Base-by-base conservation (phyloP, 2,888 invertebrate genomes). In the Pachycephus smyrnensis region DNA sequence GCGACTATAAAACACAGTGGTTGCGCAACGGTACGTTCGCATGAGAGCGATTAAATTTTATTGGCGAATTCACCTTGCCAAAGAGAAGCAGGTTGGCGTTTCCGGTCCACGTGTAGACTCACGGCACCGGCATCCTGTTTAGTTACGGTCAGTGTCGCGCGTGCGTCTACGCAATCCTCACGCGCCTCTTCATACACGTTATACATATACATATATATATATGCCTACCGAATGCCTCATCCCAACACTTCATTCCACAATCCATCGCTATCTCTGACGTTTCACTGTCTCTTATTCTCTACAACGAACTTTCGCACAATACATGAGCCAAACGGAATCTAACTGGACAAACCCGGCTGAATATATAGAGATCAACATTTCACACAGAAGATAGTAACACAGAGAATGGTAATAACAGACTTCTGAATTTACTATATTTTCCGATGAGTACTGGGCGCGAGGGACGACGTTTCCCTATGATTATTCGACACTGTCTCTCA, bases 21-120 rank as follows among this genome's bases (percentile, higher is more conserved):
- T 84, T 84, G 76, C 82, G 83, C 83, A 84, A 84, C 71, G 75
- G 40, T 71, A 77, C 40, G 75, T 78, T 77, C 79, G 71, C 78
- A 80, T 71, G 75, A 73, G 12, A 68, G 77, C 81, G 81, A 80
- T 83, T 77, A 75, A 79, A 71, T 71, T 81, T 83, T 83, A 82
- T 85, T 81, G 79, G 80, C 79, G 81, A 82, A 71, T 71, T 71
- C 71, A 71, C 71, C 81, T 81, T 80, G 78, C 76, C 80, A 80
- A 76, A 83, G 84, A 74, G 86, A 84, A 77, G 80, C 82, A 83
- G 84, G 83, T 82, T 82, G 81, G 77, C 84, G 79, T 82, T 86
- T 86, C 86, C 86, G 85, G 71, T 85, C 77, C 79, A 82, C 82
- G 83, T 77, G 83, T 82, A 77, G 75, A 69, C 40, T 79, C 76